Percentiles rank a stretch among this genome's conserved stretches.
phyloP scores from a whole-genome alignment of 2,888 invertebrate species.

The Carterocephalus palaemon region DNA sequence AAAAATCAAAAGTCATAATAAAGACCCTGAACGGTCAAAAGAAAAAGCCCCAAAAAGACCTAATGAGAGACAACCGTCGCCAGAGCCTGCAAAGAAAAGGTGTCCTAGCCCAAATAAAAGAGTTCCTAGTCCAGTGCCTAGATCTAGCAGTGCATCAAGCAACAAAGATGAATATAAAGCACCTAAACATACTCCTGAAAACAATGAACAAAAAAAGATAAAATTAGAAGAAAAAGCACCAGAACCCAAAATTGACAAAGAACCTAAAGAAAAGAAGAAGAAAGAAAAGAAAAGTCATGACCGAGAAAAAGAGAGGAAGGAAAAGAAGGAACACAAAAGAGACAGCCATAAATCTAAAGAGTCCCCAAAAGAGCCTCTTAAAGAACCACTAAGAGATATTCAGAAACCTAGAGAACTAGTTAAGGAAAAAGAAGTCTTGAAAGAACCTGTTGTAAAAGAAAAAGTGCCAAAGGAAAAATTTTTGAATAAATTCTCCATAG shows the following conservation, averaged over 20 bases:
- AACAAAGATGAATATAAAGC: conserved; percentile 67
- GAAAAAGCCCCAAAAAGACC: conserved; percentile 75
- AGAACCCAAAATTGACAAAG: conserved; percentile 77
- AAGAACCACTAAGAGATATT: conserved; percentile 54
- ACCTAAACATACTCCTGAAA: conserved; percentile 52
- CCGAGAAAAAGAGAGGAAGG: conserved; percentile 80
- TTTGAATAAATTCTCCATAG: conserved; percentile 70
- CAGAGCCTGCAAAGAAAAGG: conserved; percentile 61
- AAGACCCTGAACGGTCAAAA: conserved; percentile 77
- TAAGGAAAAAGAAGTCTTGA: conserved; percentile 57
- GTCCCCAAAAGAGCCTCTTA: conserved; percentile 59
- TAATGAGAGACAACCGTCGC: conserved; percentile 62
- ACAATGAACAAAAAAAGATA: conserved; percentile 54
- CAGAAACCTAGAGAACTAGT: conserved; percentile 53
- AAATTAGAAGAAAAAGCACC: conserved; percentile 74
- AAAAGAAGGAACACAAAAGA: conserved; percentile 78
- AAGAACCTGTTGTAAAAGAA: conserved; percentile 60
- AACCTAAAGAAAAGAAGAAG: conserved; percentile 76
- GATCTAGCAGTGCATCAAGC: conserved; percentile 66
- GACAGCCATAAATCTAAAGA: conserved; percentile 74
- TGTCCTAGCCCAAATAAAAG: conserved; percentile 59
- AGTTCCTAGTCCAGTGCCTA: conserved; percentile 54
- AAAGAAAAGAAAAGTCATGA: conserved; percentile 83
- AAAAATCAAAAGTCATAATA: conserved; percentile 74
- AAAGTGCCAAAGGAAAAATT: conserved; percentile 63